Evolutionary conservation across 1,140 invertebrate genomes (phyloP), one percentile per base, ranked within the genome.

Genomic region (Tribolium madens): DNA sequence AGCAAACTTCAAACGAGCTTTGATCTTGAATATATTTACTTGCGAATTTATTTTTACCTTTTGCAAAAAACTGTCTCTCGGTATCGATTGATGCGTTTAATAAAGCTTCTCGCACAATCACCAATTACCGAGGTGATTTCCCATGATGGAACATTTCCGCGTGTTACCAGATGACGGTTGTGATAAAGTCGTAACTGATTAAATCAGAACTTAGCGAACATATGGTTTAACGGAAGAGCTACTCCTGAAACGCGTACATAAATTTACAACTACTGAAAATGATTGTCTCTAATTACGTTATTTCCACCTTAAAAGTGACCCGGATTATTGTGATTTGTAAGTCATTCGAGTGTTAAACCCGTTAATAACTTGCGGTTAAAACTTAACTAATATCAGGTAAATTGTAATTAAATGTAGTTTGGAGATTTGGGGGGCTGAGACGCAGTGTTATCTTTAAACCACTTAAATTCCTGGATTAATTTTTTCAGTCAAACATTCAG

Each of bases 121-220:
- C 52, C 52, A 57, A 57, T 57, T 57, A 57, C 52, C 17, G 52
- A 57, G 14, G 21, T 57, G 52, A 57, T 57, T 57, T 57, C 52
- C 52, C 52, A 18, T 57, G 52, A 57, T 57, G 52, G 18, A 57
- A 26, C 52, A 57, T 57, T 57, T 57, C 52, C 52, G 52, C 52
- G 52, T 57, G 15, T 57, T 21, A 57, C 13, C 52, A 57, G 52
- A 57, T 57, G 52, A 57, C 52, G 57, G 14, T 64, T 7, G 10
- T 26, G 57, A 64, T 64, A 64, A 64, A 64, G 57, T 64, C 57
- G 21, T 64, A 64, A 57, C 57, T 64, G 57, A 64, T 64, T 64
- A 64, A 64, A 64, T 64, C 26, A 64, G 57, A 33, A 64, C 57
- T 64, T 64, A 64, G 6, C 26, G 57, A 64, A 64, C 57, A 64